Percentiles rank a stretch among this genome's conserved stretches.
Evolutionary conservation across 2,113 vertebrate genomes (phyloP).

Genomic region (Callipepla californica): DNA sequence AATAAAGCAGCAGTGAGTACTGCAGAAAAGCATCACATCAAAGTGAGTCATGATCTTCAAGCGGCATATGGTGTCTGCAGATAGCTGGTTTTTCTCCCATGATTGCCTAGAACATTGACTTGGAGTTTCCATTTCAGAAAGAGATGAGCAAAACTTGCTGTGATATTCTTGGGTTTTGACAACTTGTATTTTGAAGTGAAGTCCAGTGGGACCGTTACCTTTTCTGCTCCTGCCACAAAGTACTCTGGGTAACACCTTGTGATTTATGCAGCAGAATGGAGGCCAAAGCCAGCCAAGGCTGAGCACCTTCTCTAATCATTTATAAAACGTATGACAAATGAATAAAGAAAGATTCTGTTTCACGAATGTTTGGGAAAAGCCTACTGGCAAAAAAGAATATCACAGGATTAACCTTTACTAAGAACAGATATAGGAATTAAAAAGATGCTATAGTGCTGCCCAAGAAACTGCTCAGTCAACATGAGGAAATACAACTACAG

Average conservation of each 20-base stretch:
- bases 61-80: slow-evolving; percentile 1
- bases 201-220: neutral
- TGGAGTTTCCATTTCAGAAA: neutral
- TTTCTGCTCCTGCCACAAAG: neutral
- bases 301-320: neutral
- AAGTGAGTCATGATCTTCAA: neutral
- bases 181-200: neutral
- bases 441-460: neutral
- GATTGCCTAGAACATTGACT: neutral
- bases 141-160: neutral
- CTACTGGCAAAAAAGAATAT: neutral
- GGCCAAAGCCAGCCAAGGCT: neutral
- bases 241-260: neutral
- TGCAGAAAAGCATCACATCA: slow-evolving; percentile 7
- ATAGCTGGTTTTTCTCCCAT: neutral
- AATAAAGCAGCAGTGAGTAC: neutral
- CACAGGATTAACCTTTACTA: neutral
- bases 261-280: neutral
- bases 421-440: neutral
- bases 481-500: neutral
- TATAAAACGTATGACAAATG: neutral
- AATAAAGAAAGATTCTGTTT: neutral
- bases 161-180: neutral
- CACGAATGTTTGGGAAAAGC: neutral
- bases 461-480: neutral